Percentiles rank a stretch among this genome's conserved stretches.
Conservation (phyloP, 2,113 vertebrate genomes). For the Dipodomys spectabilis region DNA sequence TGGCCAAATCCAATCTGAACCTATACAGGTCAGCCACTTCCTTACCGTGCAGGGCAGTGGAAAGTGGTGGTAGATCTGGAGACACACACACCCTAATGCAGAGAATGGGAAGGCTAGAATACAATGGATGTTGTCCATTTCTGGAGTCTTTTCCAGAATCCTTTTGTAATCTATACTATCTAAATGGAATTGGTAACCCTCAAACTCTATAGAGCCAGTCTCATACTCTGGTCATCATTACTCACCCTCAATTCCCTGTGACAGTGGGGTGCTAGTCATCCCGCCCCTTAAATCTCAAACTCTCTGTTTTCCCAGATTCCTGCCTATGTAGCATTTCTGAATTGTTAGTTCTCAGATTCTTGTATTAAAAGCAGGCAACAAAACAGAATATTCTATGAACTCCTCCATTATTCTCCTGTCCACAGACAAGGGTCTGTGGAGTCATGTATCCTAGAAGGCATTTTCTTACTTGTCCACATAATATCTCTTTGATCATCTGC, state of each 20-base stretch:
- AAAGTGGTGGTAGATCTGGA: neutral
- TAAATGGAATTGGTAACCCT: neutral
- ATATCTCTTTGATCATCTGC: neutral
- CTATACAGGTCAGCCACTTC: neutral
- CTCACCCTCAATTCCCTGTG: neutral
- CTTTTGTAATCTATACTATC: neutral
- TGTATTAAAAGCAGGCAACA: neutral
- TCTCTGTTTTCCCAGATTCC: neutral
- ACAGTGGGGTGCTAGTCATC: neutral
- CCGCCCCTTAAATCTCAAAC: neutral
- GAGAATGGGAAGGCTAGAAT: neutral
- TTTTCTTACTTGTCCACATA: neutral
- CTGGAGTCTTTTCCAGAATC: neutral
- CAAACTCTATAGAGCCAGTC: neutral
- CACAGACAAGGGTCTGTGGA: neutral
- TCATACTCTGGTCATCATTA: neutral
- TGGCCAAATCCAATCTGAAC: neutral
- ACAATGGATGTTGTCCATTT: neutral
- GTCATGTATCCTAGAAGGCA: neutral
- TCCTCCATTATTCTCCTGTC: neutral
- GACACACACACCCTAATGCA: neutral
- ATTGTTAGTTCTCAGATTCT: neutral
- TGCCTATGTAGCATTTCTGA: conserved; percentile 1
- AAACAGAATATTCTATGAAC: neutral
- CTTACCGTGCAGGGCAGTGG: neutral